Evolutionary conservation across 64 coral and sea anemone species (phyloP), one percentile per base, ranked within the genome.

Genomic region (Dendrophyllia cribrosa): DNA sequence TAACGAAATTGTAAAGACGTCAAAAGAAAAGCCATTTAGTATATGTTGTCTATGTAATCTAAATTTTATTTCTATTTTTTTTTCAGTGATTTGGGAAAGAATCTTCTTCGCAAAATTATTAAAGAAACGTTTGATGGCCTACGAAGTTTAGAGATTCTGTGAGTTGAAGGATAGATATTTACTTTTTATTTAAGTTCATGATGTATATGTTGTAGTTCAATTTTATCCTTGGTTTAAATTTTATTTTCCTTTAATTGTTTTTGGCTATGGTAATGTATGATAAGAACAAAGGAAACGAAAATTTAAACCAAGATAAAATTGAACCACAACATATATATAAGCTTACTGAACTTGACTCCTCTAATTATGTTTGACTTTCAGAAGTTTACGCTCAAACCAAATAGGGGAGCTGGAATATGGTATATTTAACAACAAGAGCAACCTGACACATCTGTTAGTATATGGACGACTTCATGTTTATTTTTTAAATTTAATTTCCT

Each of bases 401-500:
- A 77, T 77, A 55, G 51, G 56, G 50, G 20, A 7, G 19, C 3
- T 77, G 10, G 49, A 77, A 25, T 55, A 75, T 75, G 72, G 72
- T 9, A 44, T 75, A 20, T 75, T 75, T 75, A 6, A 48, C 44
- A 75, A 75, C 72, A 75, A 75, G 3, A 75, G 72, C 16, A 75
- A 75, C 5, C 7, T 75, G 72, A 75, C 72, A 6, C 72, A 75
- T 75, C 47, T 75, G 72, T 75, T 48, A 75, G 72, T 75, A 19
- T 75, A 49, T 20, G 1, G 7, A 70, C 25, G 24, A 70, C 34
- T 34, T 34, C 34, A 34, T 34, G 34, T 34, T 34, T n/a, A n/a
- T n/a, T n/a, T n/a, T n/a, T n/a, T n/a, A n/a, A n/a, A 34, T 34
- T 34, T 34, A 2, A 34, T 34, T 34, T 34, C 2, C 34, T 34